phyloP scores from a whole-genome alignment of 2,888 invertebrate genomes.

The Lobophora halterata region DNA sequence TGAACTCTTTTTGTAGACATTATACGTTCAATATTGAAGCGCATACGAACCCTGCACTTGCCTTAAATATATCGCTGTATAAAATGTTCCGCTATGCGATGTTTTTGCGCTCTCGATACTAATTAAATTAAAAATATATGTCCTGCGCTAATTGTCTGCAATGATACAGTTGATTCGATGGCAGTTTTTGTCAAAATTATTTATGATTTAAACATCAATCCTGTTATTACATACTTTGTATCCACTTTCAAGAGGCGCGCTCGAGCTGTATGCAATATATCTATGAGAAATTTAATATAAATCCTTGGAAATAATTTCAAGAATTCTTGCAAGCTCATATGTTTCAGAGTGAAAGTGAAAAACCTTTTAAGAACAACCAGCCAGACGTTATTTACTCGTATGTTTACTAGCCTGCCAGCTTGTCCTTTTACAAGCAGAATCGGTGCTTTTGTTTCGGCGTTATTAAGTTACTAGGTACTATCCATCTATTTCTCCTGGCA shows the following conservation, averaged over 20 bases:
- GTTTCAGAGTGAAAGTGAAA: too few relatives aligned
- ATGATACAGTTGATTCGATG: conserved; percentile 18
- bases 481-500: too few relatives aligned
- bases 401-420: too few relatives aligned
- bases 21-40: conserved; percentile 1
- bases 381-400: too few relatives aligned
- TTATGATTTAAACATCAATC: conserved; percentile 6
- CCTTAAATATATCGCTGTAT: not conserved
- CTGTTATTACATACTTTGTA: too few relatives aligned
- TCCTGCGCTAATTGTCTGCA: conserved; percentile 22
- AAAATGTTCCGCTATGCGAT: conserved; percentile 3
- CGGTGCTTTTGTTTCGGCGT: too few relatives aligned
- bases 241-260: conserved; percentile 11
- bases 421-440: too few relatives aligned
- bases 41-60: conserved; percentile 2
- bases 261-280: not conserved
- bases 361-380: too few relatives aligned
- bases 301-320: conserved; percentile 8
- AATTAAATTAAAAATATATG: conserved; percentile 43
- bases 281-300: conserved; percentile 13
- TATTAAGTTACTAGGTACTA: too few relatives aligned
- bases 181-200: conserved; percentile 14
- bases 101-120: conserved; percentile 33
- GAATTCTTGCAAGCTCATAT: not conserved
- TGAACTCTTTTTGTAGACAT: not conserved